Conservation (phyloP, 2,113 vertebrate genomes). For the Phrynocephalus versicolor region DNA sequence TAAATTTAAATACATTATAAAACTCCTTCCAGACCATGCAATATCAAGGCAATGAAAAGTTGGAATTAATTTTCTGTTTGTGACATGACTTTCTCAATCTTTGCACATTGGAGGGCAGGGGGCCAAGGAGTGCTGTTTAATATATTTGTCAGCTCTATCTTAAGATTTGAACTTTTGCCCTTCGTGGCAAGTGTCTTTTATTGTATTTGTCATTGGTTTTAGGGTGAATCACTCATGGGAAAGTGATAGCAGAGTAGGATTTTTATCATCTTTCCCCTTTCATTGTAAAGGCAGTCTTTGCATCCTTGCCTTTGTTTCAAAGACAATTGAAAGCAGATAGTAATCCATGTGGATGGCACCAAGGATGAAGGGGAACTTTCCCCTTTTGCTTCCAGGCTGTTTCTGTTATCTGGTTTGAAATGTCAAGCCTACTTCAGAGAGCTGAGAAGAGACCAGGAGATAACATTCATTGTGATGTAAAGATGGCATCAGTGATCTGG, state of each 20-base stretch:
- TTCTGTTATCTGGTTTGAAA: conserved; percentile 68
- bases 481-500: conserved; percentile 39
- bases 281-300: conserved; percentile 31
- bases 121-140: not conserved
- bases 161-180: conserved; percentile 30
- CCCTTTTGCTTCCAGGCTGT: conserved; percentile 36
- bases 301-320: conserved; percentile 58
- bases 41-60: not conserved
- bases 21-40: not conserved
- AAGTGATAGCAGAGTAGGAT: conserved; percentile 10
- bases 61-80: conserved; percentile 14
- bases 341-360: conserved; percentile 50
- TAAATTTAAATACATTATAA: not conserved
- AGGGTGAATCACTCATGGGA: conserved; percentile 12
- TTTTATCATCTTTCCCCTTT: conserved; percentile 37
- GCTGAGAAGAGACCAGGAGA: conserved; percentile 57
- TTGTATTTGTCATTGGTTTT: conserved; percentile 15
- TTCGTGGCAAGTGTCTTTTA: conserved; percentile 17
- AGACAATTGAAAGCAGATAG: conserved; percentile 64
- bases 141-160: conserved; percentile 16
- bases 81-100: not conserved
- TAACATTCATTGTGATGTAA: conserved; percentile 53
- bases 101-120: conserved; percentile 5
- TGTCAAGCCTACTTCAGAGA: conserved; percentile 58
- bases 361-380: conserved; percentile 49